Base-by-base conservation (phyloP, 2,113 vertebrate species). In the Archocentrus centrarchus region DNA sequence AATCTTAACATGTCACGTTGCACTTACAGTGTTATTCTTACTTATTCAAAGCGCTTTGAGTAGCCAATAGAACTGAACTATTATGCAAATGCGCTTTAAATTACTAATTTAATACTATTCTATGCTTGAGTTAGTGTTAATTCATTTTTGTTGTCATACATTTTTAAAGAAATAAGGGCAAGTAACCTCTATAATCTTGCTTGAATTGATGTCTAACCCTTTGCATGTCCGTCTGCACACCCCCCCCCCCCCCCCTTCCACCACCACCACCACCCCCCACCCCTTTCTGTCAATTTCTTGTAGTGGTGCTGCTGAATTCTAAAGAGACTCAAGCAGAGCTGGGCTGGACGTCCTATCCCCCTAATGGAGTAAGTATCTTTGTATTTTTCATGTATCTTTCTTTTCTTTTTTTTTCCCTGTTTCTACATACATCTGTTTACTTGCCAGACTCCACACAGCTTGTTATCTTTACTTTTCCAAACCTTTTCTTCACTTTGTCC, bases 241-340 rank as follows among this genome's bases (percentile, higher is more conserved):
- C 30, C 30, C 30, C 3, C 30, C 3, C 30, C 30, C 27, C 59
- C 15, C 24, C 47, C 13, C 32, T n/a, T n/a, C n/a, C n/a, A n/a
- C n/a, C n/a, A n/a, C n/a, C n/a, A n/a, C n/a, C 30, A 4, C 30
- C 30, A 4, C 30, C 3, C 30, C 3, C 30, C 30, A 22, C 59
- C 15, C 24, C 47, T 11, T 27, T 6, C 30, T 80, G 5, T 77
- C 18, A 89, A 2, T 86, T 32, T 86, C 80, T 30, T 88, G 58
- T 91, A 99, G 98, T 99, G 86, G 94, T 97, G 88, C 95, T 99
- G 75, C 95, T 99, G 96, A 98, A 99, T 94, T 99, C 98, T 5
- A 99, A 99, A 94, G 97, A 98, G 80, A 98, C 98, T 0, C 98
- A 99, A 87, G 98, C 97, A 0, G 98, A 99, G 89, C 92, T 99